Conservation (phyloP, 2,113 vertebrate genomes). For the Noturus placidus region DNA sequence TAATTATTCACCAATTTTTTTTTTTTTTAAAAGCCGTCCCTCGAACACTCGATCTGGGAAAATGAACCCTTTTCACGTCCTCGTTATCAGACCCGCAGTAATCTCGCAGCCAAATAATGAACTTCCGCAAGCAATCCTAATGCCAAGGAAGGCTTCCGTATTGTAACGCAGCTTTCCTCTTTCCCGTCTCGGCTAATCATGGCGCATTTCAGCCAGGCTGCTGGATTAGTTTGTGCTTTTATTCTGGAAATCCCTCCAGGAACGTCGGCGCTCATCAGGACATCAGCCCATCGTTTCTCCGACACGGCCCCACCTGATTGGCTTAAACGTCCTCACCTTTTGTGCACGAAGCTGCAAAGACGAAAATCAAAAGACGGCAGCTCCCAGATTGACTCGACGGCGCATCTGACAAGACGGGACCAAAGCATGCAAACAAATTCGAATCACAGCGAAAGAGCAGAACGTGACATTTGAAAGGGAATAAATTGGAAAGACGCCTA, state of each 20-base stretch:
- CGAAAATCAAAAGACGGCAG: neutral
- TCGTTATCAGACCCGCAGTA: slow-evolving; percentile 66
- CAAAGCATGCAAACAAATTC: neutral
- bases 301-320: slow-evolving; percentile 52
- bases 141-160: slow-evolving; percentile 61
- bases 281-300: slow-evolving; percentile 30
- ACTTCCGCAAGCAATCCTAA: slow-evolving; percentile 74
- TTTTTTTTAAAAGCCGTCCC: neutral
- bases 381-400: neutral
- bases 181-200: slow-evolving; percentile 56
- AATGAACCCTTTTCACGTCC: slow-evolving; percentile 62
- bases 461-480: neutral
- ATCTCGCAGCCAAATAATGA: slow-evolving; percentile 73
- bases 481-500: neutral
- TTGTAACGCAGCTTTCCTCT: slow-evolving; percentile 53
- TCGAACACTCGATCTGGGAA: neutral
- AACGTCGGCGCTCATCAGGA: slow-evolving; percentile 59
- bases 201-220: slow-evolving; percentile 55
- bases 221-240: slow-evolving; percentile 51
- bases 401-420: neutral
- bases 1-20: neutral
- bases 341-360: slow-evolving; percentile 1
- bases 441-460: neutral
- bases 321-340: slow-evolving; percentile 18
- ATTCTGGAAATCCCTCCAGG: slow-evolving; percentile 58